A percentile compares a stretch with the other conserved stretches of the same genome.
Conservation (phyloP, 2,888 invertebrate species). For the Kryphioiulus occultus region DNA sequence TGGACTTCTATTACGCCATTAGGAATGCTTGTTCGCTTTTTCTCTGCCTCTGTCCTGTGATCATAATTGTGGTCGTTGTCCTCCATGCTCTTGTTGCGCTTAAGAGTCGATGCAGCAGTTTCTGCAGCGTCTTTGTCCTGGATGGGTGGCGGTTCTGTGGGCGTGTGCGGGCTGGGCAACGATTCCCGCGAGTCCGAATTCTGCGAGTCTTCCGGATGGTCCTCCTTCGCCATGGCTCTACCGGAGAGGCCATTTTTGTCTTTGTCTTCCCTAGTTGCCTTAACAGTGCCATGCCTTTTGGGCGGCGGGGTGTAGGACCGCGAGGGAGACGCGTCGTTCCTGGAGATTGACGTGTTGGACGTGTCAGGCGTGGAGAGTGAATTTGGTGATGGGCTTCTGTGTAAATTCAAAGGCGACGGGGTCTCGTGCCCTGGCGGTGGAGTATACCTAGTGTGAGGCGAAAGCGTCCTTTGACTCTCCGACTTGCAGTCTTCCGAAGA, state of each 20-base stretch:
- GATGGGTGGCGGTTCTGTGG: background rate
- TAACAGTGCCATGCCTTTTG: background rate
- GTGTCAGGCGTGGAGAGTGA: background rate
- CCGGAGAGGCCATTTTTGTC: constrained; percentile 2
- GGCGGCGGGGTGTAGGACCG: background rate
- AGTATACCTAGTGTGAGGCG: constrained; percentile 2
- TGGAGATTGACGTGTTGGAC: background rate
- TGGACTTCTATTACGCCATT: background rate
- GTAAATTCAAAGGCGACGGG: background rate
- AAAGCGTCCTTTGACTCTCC: background rate
- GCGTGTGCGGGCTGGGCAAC: background rate
- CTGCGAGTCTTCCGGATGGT: background rate
- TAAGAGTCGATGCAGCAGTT: background rate
- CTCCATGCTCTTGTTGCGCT: background rate
- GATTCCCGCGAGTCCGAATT: background rate
- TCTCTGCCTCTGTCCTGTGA: background rate
- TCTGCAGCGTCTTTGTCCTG: background rate
- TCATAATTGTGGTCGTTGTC: constrained; percentile 8
- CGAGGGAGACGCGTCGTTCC: background rate
- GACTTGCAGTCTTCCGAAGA: constrained; percentile 10
- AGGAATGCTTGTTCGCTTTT: constrained; percentile 1
- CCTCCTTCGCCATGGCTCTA: background rate
- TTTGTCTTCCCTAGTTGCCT: background rate
- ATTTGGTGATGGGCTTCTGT: background rate
- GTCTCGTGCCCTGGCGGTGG: background rate